These are phyloP conservation scores for Apodemus speciosus DNA, from an alignment of 2,113 vertebrate genomes.

Conservation along the genomic window DNA sequence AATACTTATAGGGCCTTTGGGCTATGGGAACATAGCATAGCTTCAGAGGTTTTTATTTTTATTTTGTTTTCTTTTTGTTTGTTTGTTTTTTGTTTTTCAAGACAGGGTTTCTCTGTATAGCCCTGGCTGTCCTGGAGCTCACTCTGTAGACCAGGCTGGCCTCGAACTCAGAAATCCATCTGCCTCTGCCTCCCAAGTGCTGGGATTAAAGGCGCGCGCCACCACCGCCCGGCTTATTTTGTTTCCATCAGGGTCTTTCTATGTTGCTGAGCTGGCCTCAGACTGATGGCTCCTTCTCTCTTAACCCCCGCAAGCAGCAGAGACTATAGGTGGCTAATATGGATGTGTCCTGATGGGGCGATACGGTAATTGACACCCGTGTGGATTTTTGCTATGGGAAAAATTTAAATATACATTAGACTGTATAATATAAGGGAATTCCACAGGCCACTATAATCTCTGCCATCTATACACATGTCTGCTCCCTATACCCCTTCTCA, in stretches of 20 bases:
- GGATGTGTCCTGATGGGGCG: background rate
- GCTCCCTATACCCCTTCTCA: background rate
- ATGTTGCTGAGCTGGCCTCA: too few relatives aligned
- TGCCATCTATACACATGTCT: background rate
- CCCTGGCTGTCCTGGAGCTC: too few relatives aligned
- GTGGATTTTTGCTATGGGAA: constrained; percentile 32
- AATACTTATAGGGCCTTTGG: background rate
- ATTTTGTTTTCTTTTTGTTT: background rate
- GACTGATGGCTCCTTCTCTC: background rate
- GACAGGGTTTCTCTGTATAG: too few relatives aligned
- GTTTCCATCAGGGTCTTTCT: background rate
- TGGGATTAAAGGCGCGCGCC: too few relatives aligned
- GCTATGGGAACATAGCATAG: background rate
- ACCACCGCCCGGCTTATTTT: background rate
- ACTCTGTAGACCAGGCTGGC: too few relatives aligned
- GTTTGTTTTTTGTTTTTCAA: too few relatives aligned
- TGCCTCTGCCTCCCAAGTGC: too few relatives aligned
- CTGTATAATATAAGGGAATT: background rate
- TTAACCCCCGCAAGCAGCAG: background rate
- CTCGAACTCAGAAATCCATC: too few relatives aligned
- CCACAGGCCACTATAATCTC: background rate
- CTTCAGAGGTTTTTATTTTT: background rate
- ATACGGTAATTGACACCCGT: background rate
- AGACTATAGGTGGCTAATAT: background rate
- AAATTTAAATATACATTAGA: constrained; percentile 21